These are phyloP conservation scores for Drosophila rellima DNA, from an alignment of 2,888 invertebrate species.

Conservation along the genomic window DNA sequence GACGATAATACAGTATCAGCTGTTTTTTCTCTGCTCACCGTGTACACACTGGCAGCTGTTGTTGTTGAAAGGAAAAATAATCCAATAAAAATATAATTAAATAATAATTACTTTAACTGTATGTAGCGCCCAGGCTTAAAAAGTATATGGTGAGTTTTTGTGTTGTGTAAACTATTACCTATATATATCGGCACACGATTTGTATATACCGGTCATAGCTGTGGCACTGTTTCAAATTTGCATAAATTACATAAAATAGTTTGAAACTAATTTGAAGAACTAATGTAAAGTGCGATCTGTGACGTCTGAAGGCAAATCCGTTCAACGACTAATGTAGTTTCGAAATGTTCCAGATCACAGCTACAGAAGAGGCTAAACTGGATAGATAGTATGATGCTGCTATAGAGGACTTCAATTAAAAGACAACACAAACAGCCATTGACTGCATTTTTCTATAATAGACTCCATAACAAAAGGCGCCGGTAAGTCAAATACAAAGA, in stretches of 20 bases:
- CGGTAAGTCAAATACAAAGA: conserved; percentile 41
- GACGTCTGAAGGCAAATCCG: not conserved
- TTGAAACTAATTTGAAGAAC: not conserved
- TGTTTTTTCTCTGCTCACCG: conserved; percentile 13
- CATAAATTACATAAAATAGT: conserved; percentile 39
- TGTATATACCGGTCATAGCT: not conserved
- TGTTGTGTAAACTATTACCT: not conserved
- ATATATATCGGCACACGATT: not conserved
- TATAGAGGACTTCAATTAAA: conserved; percentile 14
- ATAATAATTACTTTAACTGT: conserved; percentile 21
- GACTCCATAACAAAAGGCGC: conserved; percentile 35
- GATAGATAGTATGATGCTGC: conserved; percentile 9
- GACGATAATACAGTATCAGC: conserved; percentile 26
- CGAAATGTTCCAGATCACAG: conserved; percentile 18
- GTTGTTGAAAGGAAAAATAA: conserved; percentile 38
- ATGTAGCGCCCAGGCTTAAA: not conserved
- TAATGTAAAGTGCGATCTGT: not conserved
- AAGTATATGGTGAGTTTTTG: not conserved
- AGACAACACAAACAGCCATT: conserved; percentile 7
- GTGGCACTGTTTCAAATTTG: not conserved
- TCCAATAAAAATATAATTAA: conserved; percentile 39
- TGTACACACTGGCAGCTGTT: conserved; percentile 42
- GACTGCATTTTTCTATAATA: conserved; percentile 35
- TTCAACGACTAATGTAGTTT: not conserved
- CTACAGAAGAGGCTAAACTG: conserved; percentile 1